These are phyloP conservation scores for Quadroppia sp. DNA, from an alignment of 2,888 invertebrate species.

Conservation along the genomic window DNA sequence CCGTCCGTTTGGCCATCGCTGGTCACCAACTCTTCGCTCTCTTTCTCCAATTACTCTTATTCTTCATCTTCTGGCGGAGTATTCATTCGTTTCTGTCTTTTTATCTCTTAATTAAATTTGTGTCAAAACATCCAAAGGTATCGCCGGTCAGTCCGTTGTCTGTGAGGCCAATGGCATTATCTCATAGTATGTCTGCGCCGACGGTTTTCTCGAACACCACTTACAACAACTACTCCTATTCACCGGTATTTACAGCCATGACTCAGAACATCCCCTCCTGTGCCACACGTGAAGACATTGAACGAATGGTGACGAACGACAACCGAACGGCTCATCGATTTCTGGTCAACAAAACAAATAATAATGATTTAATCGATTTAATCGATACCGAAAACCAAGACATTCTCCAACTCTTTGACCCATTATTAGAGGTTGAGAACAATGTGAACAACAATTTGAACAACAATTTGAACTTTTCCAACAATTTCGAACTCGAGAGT, in stretches of 20 bases:
- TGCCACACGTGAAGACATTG: not conserved
- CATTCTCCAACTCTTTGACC: constrained; percentile 22
- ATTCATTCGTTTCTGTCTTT: not conserved
- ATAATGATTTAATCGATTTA: constrained; percentile 17
- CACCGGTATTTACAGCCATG: not conserved
- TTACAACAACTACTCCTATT: not conserved
- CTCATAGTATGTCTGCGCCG: constrained; percentile 21
- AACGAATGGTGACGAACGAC: constrained; percentile 11
- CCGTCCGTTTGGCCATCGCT: not conserved
- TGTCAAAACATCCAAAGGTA: not conserved
- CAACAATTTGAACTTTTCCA: constrained; percentile 9
- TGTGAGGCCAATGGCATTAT: not conserved
- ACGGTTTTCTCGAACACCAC: constrained; percentile 18
- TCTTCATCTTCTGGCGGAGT: constrained; percentile 32
- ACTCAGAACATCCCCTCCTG: not conserved
- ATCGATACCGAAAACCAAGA: constrained; percentile 12
- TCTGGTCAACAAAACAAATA: constrained; percentile 15
- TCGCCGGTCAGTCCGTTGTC: not conserved
- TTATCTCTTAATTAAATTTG: not conserved
- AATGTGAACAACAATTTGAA: not conserved
- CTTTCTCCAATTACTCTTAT: constrained; percentile 24
- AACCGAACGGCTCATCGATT: not conserved
- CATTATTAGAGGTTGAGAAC: not conserved
- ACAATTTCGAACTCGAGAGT: constrained; percentile 19
- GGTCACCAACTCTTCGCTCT: not conserved